A percentile compares a stretch with the other conserved stretches of the same genome.
Evolutionary conservation across 2,113 vertebrate genomes (phyloP).

Genomic region (Phyllopteryx taeniolatus): DNA sequence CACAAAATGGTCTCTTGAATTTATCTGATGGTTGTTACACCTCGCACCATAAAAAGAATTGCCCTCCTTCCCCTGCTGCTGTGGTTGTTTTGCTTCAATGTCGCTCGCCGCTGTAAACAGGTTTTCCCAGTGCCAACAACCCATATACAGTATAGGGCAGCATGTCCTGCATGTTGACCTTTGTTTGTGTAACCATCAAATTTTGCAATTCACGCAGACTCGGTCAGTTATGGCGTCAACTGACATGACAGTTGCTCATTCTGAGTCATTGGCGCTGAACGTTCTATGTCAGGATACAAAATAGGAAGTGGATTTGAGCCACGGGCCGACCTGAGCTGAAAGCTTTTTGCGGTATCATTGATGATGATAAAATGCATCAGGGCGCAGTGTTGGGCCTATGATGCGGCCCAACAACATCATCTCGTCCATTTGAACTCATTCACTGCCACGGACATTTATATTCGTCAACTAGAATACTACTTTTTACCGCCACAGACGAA

Average conservation of each 20-base stretch:
- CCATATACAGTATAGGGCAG: background rate
- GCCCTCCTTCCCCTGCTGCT: background rate
- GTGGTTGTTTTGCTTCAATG: background rate
- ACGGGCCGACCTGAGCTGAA: background rate
- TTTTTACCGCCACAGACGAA: too few species aligned
- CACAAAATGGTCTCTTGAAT: slow-evolving; percentile 45
- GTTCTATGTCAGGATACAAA: background rate
- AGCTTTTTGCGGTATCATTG: background rate
- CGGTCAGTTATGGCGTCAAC: background rate
- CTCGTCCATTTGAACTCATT: too few species aligned
- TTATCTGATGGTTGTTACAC: slow-evolving; percentile 13
- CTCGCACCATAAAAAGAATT: background rate
- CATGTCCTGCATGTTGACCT: background rate
- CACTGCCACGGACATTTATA: too few species aligned
- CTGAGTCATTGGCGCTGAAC: background rate
- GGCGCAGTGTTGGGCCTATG: too few species aligned
- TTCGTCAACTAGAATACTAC: too few species aligned
- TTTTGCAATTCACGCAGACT: background rate
- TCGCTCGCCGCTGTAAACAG: background rate
- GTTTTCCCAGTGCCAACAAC: background rate
- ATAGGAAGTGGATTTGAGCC: background rate
- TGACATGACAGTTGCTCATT: background rate
- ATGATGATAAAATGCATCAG: background rate
- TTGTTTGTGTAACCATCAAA: background rate
- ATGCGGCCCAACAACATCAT: too few species aligned